phyloP scores from a whole-genome alignment of 2,797 vertebrate species.

The Tenualosa ilisha region DNA sequence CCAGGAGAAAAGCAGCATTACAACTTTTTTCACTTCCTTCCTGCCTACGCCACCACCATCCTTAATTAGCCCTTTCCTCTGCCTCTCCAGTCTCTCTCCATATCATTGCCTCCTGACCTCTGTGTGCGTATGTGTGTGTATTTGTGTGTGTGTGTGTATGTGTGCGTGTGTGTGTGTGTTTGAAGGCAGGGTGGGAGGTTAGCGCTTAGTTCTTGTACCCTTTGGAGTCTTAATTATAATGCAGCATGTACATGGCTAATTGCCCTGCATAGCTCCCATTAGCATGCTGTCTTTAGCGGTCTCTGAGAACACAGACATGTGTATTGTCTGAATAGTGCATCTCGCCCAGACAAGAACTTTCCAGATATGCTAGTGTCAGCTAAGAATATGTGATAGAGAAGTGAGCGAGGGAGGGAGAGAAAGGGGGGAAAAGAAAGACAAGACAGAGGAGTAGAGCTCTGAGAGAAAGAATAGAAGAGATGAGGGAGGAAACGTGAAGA shows the following conservation, averaged over 20 bases:
- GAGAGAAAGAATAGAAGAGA: background rate
- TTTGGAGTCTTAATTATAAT: slow-evolving; percentile 76
- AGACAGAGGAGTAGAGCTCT: background rate
- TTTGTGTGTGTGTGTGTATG: background rate
- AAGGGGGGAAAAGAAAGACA: background rate
- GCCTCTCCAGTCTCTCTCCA: slow-evolving; percentile 54
- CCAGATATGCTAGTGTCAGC: background rate
- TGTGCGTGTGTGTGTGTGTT: background rate
- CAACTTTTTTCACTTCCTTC: background rate
- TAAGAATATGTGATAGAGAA: background rate
- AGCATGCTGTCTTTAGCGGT: slow-evolving; percentile 64
- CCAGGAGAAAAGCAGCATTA: background rate
- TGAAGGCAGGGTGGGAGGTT: slow-evolving; percentile 45
- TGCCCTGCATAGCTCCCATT: slow-evolving; percentile 65
- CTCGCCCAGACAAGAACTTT: background rate
- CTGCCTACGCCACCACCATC: background rate
- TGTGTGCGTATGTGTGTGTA: background rate
- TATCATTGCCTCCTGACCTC: slow-evolving; percentile 69
- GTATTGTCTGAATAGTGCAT: slow-evolving; percentile 49
- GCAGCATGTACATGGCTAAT: slow-evolving; percentile 74
- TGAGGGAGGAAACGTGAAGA: background rate
- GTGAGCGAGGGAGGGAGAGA: background rate
- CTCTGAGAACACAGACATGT: slow-evolving; percentile 62
- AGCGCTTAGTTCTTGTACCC: slow-evolving; percentile 46
- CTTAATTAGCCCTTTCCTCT: slow-evolving; percentile 5